Conservation (phyloP, 2,888 invertebrate genomes). For the Synergus japonicus region DNA sequence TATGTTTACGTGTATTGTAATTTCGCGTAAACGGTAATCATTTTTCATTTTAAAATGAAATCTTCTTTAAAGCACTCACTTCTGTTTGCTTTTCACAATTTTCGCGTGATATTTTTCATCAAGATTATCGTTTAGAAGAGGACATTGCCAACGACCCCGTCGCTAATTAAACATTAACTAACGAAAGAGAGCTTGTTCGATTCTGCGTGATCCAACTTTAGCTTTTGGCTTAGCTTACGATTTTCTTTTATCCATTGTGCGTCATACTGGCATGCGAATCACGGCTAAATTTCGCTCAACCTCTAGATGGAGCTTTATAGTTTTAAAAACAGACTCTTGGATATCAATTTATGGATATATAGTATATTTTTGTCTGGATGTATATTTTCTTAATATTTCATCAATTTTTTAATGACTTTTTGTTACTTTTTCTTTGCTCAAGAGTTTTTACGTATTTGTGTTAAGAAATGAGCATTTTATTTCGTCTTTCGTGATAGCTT, state of each 20-base stretch:
- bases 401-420: too few relatives aligned
- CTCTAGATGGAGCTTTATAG: conserved; percentile 34
- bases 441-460: too few relatives aligned
- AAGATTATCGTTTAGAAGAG: conserved; percentile 14
- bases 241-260: conserved; percentile 36
- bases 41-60: not conserved
- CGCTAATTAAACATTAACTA: conserved; percentile 47
- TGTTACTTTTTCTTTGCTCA: too few relatives aligned
- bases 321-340: not conserved
- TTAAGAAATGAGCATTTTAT: too few relatives aligned
- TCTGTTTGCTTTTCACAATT: not conserved
- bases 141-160: conserved; percentile 29
- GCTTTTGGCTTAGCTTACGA: conserved; percentile 44
- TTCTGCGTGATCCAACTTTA: conserved; percentile 61
- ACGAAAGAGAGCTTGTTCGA: conserved; percentile 60
- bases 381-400: too few relatives aligned
- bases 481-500: too few relatives aligned
- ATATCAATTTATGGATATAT: not conserved
- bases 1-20: not conserved
- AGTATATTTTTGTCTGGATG: not conserved
- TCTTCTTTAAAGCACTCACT: not conserved
- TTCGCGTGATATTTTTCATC: conserved; percentile 3
- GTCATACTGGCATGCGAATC: conserved; percentile 35
- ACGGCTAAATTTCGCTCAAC: conserved; percentile 6
- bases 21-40: not conserved